Percentiles rank a stretch among this genome's conserved stretches.
Evolutionary conservation across 1,140 invertebrate species (phyloP).

Genomic region (Frieseomelitta varia): DNA sequence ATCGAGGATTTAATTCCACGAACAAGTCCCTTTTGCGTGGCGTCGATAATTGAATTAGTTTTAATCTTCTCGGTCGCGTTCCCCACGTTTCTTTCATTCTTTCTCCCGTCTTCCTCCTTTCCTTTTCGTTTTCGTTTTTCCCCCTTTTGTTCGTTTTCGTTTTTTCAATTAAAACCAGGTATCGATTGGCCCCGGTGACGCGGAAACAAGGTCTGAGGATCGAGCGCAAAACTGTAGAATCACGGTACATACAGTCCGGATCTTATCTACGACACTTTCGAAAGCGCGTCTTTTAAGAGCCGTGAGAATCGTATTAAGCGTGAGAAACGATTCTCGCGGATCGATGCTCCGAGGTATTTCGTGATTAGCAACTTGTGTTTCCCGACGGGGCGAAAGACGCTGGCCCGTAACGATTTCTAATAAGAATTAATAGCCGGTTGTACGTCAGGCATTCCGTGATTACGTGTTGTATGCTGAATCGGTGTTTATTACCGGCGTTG

Average conservation of each 20-base stretch:
- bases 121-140: too few relatives aligned
- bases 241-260: background rate
- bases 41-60: slow-evolving; percentile 35
- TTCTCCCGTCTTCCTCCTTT: too few relatives aligned
- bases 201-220: background rate
- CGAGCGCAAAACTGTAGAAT: background rate
- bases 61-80: slow-evolving; percentile 8
- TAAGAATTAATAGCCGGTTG: slow-evolving; percentile 61
- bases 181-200: background rate
- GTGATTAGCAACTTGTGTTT: slow-evolving; percentile 60
- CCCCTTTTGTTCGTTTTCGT: background rate
- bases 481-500: slow-evolving; percentile 64
- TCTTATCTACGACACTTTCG: background rate
- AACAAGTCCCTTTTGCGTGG: background rate
- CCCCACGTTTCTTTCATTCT: too few relatives aligned
- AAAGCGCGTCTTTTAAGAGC: background rate
- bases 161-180: background rate
- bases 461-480: slow-evolving; percentile 51
- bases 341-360: slow-evolving; percentile 28
- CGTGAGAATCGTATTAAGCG: slow-evolving; percentile 8
- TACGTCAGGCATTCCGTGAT: slow-evolving; percentile 50
- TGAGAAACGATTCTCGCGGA: slow-evolving; percentile 10
- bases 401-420: slow-evolving; percentile 54
- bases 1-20: slow-evolving; percentile 28
- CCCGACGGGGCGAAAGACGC: slow-evolving; percentile 51